Percentiles rank a stretch among this genome's conserved stretches.
phyloP scores from a whole-genome alignment of 2,888 invertebrate genomes.

The Tetranychus truncatus region DNA sequence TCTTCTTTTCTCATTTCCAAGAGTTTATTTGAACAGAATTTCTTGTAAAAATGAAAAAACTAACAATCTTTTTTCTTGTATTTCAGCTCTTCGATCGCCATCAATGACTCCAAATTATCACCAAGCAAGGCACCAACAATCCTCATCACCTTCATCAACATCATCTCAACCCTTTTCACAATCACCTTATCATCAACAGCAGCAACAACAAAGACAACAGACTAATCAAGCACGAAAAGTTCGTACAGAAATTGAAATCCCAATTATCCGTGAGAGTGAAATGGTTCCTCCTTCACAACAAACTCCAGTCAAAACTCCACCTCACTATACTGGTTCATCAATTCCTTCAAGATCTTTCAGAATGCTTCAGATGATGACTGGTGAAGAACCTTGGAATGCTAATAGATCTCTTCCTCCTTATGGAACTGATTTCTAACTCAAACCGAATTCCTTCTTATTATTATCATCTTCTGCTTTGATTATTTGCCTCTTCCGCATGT shows the following conservation, averaged over 20 bases:
- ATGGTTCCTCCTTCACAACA: constrained; percentile 25
- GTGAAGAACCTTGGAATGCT: constrained; percentile 17
- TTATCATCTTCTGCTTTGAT: not conserved
- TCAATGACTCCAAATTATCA: not conserved
- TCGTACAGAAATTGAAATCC: constrained; percentile 14
- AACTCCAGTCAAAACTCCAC: constrained; percentile 22
- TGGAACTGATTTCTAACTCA: not conserved
- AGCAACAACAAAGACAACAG: not conserved
- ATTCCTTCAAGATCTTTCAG: constrained; percentile 64
- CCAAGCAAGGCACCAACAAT: not conserved
- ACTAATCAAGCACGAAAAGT: not conserved
- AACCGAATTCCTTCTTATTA: not conserved
- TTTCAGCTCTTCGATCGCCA: not conserved
- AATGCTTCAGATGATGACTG: constrained; percentile 59
- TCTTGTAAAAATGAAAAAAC: not conserved
- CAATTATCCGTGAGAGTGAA: constrained; percentile 15
- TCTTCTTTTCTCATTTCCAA: too few species aligned
- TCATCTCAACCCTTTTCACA: not conserved
- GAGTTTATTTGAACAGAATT: too few species aligned
- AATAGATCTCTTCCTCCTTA: constrained; percentile 1
- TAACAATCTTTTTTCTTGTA: not conserved
- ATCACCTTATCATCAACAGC: not conserved
- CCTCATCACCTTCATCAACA: not conserved
- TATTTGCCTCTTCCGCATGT: not conserved
- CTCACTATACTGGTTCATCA: constrained; percentile 42